Percentiles rank a stretch among this genome's conserved stretches.
Conservation (phyloP, 2,113 vertebrate species). For the Callorhinus ursinus region DNA sequence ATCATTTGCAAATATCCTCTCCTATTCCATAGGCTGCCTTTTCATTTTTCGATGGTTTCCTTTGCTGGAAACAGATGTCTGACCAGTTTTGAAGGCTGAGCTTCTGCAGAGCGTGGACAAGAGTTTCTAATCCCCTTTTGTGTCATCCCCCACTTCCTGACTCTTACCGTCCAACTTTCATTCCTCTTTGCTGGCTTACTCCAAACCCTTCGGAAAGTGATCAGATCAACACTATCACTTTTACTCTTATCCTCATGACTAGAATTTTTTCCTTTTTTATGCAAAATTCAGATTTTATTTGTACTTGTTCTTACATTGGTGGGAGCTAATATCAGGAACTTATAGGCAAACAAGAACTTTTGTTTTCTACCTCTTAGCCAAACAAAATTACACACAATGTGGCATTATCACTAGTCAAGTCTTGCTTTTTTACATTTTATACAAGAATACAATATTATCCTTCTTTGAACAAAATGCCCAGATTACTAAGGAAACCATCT, state of each 20-base stretch:
- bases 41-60: neutral
- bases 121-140: neutral
- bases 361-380: neutral
- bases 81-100: neutral
- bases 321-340: neutral
- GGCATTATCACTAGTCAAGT: slow-evolving; percentile 49
- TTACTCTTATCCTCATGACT: neutral
- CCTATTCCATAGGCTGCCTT: neutral
- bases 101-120: neutral
- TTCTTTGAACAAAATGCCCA: no score
- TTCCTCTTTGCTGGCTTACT: neutral
- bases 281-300: slow-evolving; percentile 57
- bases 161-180: neutral
- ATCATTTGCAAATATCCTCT: neutral
- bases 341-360: neutral
- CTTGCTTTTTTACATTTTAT: neutral
- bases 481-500: no score
- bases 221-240: neutral
- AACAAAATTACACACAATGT: slow-evolving; percentile 46
- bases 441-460: no score
- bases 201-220: neutral
- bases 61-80: neutral
- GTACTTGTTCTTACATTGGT: slow-evolving; percentile 41
- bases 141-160: neutral
- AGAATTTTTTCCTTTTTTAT: neutral